Conservation (phyloP, 2,113 vertebrate species). For the rabbit (Oryctolagus cuniculus) region DNA sequence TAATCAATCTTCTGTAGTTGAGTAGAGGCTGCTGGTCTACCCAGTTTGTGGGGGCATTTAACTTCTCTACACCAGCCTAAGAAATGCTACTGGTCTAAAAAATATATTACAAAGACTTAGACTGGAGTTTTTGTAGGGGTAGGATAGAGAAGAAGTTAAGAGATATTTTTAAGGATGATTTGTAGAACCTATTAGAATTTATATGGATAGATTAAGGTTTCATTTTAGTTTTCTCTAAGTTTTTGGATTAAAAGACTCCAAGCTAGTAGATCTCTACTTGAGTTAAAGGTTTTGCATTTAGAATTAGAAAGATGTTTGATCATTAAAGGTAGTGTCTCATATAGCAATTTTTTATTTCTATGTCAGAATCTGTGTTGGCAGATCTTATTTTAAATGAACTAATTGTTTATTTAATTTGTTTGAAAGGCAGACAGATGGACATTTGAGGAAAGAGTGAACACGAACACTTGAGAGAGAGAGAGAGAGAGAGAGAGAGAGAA, state of each 20-base stretch:
- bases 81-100: neutral
- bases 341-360: conserved; percentile 10
- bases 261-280: neutral
- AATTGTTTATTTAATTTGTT: no score
- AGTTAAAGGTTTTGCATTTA: conserved; percentile 44
- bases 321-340: neutral
- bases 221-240: neutral
- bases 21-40: neutral
- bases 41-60: neutral
- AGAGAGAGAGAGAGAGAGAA: no score
- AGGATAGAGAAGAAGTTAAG: neutral
- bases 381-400: neutral
- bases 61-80: neutral
- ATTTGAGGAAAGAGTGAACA: no score
- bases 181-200: neutral
- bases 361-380: neutral
- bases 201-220: neutral
- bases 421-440: no score
- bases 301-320: conserved; percentile 37
- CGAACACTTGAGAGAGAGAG: no score
- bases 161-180: neutral
- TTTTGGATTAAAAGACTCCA: neutral
- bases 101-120: neutral
- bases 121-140: neutral
- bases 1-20: neutral